phyloP scores from a whole-genome alignment of 2,888 invertebrate species.

The Helobdella robusta region DNA sequence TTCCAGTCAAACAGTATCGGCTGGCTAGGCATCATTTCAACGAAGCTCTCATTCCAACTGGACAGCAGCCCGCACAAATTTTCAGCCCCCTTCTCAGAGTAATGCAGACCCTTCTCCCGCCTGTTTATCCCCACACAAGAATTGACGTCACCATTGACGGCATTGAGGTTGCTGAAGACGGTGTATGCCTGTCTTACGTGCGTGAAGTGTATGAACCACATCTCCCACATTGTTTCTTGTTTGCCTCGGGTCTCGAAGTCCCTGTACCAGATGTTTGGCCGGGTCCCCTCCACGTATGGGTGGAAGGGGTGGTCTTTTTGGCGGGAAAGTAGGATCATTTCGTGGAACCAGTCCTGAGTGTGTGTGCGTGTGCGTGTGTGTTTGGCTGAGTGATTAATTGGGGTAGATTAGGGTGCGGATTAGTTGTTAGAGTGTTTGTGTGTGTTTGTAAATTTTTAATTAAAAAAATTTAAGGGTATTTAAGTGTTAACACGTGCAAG shows the following conservation, averaged over 20 bases:
- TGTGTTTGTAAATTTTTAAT: no score
- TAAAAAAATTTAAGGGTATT: no score
- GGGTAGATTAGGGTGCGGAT: no score
- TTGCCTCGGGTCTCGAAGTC: constrained; percentile 8
- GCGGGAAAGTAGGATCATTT: background rate
- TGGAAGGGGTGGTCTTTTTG: background rate
- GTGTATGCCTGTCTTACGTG: background rate
- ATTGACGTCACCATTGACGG: background rate
- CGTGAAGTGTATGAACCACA: constrained; percentile 31
- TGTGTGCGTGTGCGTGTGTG: background rate
- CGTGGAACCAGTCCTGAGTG: constrained; percentile 10
- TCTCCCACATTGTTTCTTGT: constrained; percentile 30
- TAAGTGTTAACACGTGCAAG: no score
- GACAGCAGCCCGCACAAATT: constrained; percentile 6
- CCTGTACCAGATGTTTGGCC: constrained; percentile 26
- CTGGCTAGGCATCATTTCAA: constrained; percentile 3
- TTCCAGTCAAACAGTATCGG: constrained; percentile 38
- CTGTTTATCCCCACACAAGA: constrained; percentile 18
- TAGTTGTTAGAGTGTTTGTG: no score
- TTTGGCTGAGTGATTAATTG: background rate
- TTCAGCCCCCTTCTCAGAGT: constrained; percentile 13
- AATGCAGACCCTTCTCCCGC: constrained; percentile 14
- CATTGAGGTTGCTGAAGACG: constrained; percentile 4
- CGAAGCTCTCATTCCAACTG: constrained; percentile 13
- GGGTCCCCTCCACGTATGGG: constrained; percentile 23